Conservation (phyloP, 2,113 vertebrate genomes). For the Corydoras maculifer region DNA sequence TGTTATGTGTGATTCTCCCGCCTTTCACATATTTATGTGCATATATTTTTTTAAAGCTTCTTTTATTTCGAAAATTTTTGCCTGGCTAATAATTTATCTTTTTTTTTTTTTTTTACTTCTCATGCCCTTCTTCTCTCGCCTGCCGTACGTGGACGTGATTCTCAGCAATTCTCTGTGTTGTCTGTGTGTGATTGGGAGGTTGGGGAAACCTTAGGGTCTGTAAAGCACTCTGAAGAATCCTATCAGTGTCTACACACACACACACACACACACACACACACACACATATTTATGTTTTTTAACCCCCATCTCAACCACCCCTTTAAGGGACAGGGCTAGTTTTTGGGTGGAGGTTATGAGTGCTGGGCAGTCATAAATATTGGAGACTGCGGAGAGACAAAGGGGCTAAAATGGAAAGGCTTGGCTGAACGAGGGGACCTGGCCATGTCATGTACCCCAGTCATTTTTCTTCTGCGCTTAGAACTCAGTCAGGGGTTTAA, state of each 20-base stretch:
- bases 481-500: slow-evolving; percentile 99
- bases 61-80: slow-evolving; percentile 40
- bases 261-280: background rate
- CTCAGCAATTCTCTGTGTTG: slow-evolving; percentile 52
- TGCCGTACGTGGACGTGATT: slow-evolving; percentile 36
- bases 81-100: slow-evolving; percentile 41
- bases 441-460: slow-evolving; percentile 87
- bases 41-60: slow-evolving; percentile 47
- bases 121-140: slow-evolving; percentile 14
- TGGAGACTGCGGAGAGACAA: slow-evolving; percentile 79
- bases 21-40: slow-evolving; percentile 42
- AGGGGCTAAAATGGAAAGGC: slow-evolving; percentile 80
- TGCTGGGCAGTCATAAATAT: slow-evolving; percentile 74
- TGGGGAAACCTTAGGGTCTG: background rate
- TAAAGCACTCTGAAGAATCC: slow-evolving; percentile 41
- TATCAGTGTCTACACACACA: slow-evolving; percentile 35
- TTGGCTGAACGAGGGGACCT: slow-evolving; percentile 81
- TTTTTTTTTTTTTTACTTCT: slow-evolving; percentile 16
- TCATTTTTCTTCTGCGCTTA: slow-evolving; percentile 92
- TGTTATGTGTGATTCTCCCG: slow-evolving; percentile 17
- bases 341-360: slow-evolving; percentile 49
- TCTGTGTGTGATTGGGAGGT: slow-evolving; percentile 26
- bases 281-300: background rate
- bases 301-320: background rate
- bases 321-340: slow-evolving; percentile 44